phyloP scores from a whole-genome alignment of 1,140 invertebrate genomes.

The Ceratoteleas bidentatus region DNA sequence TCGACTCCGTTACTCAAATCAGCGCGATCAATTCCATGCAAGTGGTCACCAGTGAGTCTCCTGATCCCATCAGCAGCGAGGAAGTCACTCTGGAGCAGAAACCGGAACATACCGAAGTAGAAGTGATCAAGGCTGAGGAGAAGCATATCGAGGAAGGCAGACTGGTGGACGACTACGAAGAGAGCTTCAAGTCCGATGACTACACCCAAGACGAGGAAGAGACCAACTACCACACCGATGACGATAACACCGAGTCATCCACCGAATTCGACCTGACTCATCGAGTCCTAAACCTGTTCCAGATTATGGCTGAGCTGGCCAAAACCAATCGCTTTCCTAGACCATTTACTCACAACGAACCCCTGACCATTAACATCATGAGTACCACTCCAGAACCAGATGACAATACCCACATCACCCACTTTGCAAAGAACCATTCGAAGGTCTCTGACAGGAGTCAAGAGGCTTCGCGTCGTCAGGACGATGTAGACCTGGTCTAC shows the following conservation, averaged over 20 bases:
- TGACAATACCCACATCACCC: slow-evolving; percentile 21
- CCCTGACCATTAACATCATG: slow-evolving; percentile 42
- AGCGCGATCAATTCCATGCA: background rate
- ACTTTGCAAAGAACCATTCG: slow-evolving; percentile 19
- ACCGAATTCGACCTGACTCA: slow-evolving; percentile 30
- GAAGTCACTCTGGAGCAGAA: background rate
- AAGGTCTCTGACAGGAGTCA: slow-evolving; percentile 7
- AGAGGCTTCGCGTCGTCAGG: slow-evolving; percentile 6
- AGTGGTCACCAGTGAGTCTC: background rate
- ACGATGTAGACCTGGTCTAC: background rate
- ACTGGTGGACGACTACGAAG: slow-evolving; percentile 27
- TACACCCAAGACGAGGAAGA: slow-evolving; percentile 23
- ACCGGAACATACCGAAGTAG: slow-evolving; percentile 17
- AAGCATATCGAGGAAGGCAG: slow-evolving; percentile 2
- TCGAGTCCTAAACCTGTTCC: slow-evolving; percentile 51
- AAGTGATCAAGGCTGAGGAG: slow-evolving; percentile 12
- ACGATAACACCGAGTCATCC: slow-evolving; percentile 19
- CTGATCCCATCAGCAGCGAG: background rate
- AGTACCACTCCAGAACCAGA: slow-evolving; percentile 26
- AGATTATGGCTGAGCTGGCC: slow-evolving; percentile 69
- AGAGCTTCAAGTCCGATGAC: slow-evolving; percentile 9
- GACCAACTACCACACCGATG: background rate
- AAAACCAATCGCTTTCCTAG: slow-evolving; percentile 70
- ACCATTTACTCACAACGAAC: slow-evolving; percentile 66
- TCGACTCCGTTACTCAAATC: background rate